A percentile compares a stretch with the other conserved stretches of the same genome.
Evolutionary conservation across 2,113 vertebrate species (phyloP).

Genomic region (Clinocottus analis): DNA sequence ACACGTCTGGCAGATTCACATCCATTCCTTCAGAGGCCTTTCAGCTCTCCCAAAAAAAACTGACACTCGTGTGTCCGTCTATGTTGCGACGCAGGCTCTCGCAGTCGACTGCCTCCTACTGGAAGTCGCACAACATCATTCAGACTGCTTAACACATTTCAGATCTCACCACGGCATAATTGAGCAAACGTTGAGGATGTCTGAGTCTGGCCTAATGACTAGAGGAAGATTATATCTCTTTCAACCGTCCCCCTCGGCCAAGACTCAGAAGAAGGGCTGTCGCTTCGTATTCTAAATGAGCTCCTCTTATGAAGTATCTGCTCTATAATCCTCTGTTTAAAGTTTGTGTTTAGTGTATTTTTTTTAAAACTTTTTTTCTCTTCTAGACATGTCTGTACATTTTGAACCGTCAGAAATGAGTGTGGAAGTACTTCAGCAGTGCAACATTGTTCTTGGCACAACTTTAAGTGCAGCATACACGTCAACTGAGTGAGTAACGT

Average conservation of each 20-base stretch:
- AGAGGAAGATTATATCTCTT: neutral
- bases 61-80: conserved; percentile 29
- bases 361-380: neutral
- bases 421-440: neutral
- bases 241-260: neutral
- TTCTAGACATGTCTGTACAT: too few species aligned
- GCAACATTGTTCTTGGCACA: neutral
- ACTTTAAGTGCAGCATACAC: neutral
- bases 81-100: conserved; percentile 3
- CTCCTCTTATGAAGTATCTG: neutral
- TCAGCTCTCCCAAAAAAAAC: conserved; percentile 36
- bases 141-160: neutral
- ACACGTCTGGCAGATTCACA: conserved; percentile 52
- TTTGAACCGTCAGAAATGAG: neutral
- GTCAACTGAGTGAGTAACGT: conserved; percentile 1
- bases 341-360: neutral
- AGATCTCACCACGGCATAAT: neutral
- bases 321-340: neutral
- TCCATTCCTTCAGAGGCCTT: conserved; percentile 44
- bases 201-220: neutral
- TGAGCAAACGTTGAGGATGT: neutral
- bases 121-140: neutral
- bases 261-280: neutral
- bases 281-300: neutral
- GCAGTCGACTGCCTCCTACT: conserved; percentile 27